A percentile compares a stretch with the other conserved stretches of the same genome.
phyloP scores from a whole-genome alignment of 2,888 invertebrate genomes.

The Ischnura elegans region DNA sequence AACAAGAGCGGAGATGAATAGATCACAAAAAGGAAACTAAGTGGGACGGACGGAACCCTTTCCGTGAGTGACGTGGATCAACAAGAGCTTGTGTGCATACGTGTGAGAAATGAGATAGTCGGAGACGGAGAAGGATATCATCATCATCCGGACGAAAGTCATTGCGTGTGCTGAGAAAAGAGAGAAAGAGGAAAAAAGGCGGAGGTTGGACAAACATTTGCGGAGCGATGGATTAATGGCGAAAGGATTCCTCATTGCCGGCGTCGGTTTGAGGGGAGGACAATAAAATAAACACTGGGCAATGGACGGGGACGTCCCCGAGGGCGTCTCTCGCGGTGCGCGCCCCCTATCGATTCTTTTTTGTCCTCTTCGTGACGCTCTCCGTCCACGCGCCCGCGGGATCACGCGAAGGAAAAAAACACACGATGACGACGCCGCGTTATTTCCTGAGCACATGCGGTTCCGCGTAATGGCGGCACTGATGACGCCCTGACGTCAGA shows the following conservation, averaged over 20 bases:
- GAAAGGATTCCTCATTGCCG: conserved; percentile 1
- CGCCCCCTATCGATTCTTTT: background rate
- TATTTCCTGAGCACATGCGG: background rate
- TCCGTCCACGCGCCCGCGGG: background rate
- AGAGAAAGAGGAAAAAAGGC: background rate
- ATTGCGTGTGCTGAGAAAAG: no score
- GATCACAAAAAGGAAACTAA: background rate
- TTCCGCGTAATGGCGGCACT: background rate
- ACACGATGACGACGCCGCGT: background rate
- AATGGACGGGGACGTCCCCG: background rate
- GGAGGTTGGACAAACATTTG: background rate
- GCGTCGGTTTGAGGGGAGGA: background rate
- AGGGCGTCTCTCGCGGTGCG: background rate
- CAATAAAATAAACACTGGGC: background rate
- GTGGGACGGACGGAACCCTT: background rate
- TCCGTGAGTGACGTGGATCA: background rate
- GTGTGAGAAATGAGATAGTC: background rate
- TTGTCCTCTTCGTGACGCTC: background rate
- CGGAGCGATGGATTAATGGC: background rate
- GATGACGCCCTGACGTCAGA: background rate
- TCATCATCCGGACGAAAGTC: background rate
- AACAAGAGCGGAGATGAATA: background rate
- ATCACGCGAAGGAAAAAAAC: background rate
- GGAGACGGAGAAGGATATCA: background rate
- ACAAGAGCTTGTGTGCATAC: background rate